Evolutionary conservation across 2,797 vertebrate genomes (phyloP).

Genomic region (Xiphorhynchus erythropygius): DNA sequence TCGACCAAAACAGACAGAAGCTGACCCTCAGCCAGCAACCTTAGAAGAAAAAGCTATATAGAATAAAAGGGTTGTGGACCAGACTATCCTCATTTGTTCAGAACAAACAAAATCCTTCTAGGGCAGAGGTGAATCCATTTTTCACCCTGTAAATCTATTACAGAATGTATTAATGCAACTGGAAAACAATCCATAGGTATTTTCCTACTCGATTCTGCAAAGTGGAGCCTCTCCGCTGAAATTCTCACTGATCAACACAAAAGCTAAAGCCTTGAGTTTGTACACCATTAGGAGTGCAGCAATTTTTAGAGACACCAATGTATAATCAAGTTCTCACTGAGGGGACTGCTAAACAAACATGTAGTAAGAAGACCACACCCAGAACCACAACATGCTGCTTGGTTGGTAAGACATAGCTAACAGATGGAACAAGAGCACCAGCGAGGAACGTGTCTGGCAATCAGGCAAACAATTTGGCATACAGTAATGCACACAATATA

Average conservation of each 20-base stretch:
- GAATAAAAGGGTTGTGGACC: neutral
- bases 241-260: neutral
- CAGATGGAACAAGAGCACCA: slow-evolving; percentile 28
- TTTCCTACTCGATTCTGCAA: neutral
- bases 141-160: neutral
- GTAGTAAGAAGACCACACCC: slow-evolving; percentile 20
- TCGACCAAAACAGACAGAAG: neutral
- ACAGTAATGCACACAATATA: slow-evolving; percentile 13
- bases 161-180: neutral
- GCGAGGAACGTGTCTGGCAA: neutral
- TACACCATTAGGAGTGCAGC: neutral
- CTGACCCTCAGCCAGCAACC: neutral
- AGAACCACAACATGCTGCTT: slow-evolving; percentile 23
- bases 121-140: neutral
- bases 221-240: neutral
- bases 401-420: neutral
- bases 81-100: neutral
- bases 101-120: neutral
- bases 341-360: slow-evolving; percentile 35
- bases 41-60: neutral
- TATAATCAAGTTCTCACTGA: neutral
- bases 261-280: neutral
- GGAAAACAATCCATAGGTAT: neutral
- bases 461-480: neutral
- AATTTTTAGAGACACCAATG: neutral